phyloP scores from a whole-genome alignment of 2,888 invertebrate genomes.

The Tridacna crocea region DNA sequence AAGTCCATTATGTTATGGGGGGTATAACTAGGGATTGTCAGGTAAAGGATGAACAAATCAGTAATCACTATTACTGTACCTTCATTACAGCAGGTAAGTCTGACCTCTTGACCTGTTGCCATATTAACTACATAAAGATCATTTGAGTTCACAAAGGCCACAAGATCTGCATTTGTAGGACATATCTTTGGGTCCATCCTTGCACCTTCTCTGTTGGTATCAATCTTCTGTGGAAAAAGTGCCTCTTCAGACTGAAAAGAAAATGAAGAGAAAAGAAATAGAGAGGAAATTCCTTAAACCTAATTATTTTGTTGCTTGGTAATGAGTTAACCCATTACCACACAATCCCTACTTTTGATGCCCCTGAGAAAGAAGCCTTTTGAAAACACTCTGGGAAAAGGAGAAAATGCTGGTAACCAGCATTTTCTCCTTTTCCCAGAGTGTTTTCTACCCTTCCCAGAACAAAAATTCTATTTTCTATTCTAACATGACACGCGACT shows the following conservation, averaged over 20 bases:
- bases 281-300: too few relatives aligned
- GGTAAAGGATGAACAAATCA: too few relatives aligned
- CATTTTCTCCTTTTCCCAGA: too few relatives aligned
- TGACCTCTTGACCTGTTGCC: conserved; percentile 83
- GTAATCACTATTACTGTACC: conserved; percentile 82
- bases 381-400: neutral
- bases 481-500: too few relatives aligned
- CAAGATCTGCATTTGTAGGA: conserved; percentile 91
- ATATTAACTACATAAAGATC: conserved; percentile 95
- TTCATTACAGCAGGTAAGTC: conserved; percentile 85
- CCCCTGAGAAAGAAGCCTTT: too few relatives aligned
- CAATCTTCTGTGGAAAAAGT: conserved; percentile 82
- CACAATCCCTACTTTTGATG: too few relatives aligned
- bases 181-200: conserved; percentile 92
- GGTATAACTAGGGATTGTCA: too few relatives aligned
- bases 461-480: too few relatives aligned
- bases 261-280: conserved; percentile 1
- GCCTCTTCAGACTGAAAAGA: conserved; percentile 77
- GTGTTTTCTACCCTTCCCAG: too few relatives aligned
- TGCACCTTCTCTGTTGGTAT: conserved; percentile 79
- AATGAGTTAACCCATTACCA: too few relatives aligned
- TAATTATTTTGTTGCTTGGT: too few relatives aligned
- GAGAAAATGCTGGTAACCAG: neutral
- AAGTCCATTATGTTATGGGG: too few relatives aligned
- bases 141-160: conserved; percentile 94